Evolutionary conservation across 2,888 invertebrate species (phyloP).

Genomic region (Mimachlamys varia): DNA sequence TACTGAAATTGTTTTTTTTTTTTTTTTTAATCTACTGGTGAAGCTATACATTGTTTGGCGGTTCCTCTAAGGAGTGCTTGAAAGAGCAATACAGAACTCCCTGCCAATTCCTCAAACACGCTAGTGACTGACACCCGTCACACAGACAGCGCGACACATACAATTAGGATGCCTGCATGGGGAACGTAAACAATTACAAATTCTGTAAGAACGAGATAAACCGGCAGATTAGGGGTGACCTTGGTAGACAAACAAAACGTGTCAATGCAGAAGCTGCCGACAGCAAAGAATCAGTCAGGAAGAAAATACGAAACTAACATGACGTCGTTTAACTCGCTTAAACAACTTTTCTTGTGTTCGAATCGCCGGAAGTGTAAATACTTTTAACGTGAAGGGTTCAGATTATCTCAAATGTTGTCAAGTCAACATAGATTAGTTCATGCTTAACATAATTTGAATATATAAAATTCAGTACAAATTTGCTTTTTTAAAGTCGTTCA

Average conservation of each 20-base stretch:
- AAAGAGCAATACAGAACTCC: not conserved
- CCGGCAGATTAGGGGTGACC: not conserved
- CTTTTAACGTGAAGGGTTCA: not conserved
- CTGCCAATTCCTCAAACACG: not conserved
- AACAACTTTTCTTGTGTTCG: not conserved
- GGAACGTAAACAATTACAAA: constrained; percentile 8
- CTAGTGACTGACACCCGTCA: not conserved
- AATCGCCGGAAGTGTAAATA: not conserved
- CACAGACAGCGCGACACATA: not conserved
- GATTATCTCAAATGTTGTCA: no score
- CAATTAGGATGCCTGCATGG: not conserved
- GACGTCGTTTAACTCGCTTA: not conserved
- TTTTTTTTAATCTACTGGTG: no score
- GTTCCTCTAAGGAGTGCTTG: not conserved
- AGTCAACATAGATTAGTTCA: no score
- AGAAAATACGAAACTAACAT: not conserved
- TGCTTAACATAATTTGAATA: no score
- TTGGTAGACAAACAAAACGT: not conserved
- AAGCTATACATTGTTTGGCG: not conserved
- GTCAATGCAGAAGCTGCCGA: not conserved
- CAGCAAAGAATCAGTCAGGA: not conserved
- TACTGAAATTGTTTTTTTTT: no score
- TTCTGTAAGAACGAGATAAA: not conserved
- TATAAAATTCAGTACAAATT: no score
- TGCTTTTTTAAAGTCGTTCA: no score